Conservation (phyloP, 30 jellyfish, hydroid and myxozoan species). For the Hydractinia echinata region DNA sequence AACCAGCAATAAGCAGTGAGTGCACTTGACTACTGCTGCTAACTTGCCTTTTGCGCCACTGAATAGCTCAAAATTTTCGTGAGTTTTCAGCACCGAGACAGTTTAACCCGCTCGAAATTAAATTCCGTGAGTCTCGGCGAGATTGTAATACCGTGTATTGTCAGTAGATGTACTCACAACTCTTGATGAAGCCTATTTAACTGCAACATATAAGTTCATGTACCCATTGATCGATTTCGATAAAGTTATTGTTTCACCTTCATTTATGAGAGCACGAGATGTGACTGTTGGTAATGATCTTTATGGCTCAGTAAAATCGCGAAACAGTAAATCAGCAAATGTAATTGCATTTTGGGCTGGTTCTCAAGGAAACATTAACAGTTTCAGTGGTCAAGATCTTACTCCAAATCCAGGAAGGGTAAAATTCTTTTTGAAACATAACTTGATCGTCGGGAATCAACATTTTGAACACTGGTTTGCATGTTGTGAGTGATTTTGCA, state of each 20-base stretch:
- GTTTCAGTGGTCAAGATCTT: not conserved
- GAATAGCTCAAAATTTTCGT: too few relatives aligned
- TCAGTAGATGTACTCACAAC: too few relatives aligned
- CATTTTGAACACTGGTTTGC: not conserved
- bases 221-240: not conserved
- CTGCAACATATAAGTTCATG: not conserved
- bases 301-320: not conserved
- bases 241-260: not conserved
- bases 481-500: not conserved
- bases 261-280: not conserved
- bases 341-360: slow-evolving; percentile 1
- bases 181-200: not conserved
- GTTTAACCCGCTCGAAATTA: too few relatives aligned
- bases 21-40: too few relatives aligned
- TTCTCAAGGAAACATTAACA: not conserved
- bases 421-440: not conserved
- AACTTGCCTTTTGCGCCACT: too few relatives aligned
- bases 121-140: too few relatives aligned
- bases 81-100: too few relatives aligned
- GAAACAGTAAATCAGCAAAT: not conserved
- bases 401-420: not conserved
- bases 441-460: not conserved
- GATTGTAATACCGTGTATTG: too few relatives aligned
- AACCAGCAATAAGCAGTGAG: too few relatives aligned
- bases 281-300: not conserved